These are phyloP conservation scores for Labeo catla DNA, from an alignment of 2,113 vertebrate species.

Conservation along the genomic window DNA sequence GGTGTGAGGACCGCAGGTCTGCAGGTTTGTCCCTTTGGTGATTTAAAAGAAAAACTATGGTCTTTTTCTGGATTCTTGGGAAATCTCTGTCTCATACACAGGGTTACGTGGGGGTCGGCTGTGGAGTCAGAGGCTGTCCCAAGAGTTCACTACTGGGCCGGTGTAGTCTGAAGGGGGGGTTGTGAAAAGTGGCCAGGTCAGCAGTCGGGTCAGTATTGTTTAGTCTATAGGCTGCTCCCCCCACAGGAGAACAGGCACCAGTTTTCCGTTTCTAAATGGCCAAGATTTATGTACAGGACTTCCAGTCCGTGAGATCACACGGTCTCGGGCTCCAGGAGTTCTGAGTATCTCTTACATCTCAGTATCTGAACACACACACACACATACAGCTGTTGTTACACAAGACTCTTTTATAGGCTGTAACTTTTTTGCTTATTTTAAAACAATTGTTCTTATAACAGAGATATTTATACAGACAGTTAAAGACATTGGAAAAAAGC, in stretches of 20 bases:
- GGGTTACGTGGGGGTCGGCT: constrained; percentile 72
- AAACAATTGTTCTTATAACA: background rate
- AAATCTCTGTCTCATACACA: constrained; percentile 87
- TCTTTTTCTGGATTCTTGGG: constrained; percentile 85
- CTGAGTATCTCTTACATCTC: constrained; percentile 15
- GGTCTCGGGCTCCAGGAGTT: constrained; percentile 17
- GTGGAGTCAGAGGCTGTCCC: constrained; percentile 77
- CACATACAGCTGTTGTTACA: background rate
- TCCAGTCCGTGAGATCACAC: constrained; percentile 48
- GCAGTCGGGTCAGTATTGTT: constrained; percentile 79
- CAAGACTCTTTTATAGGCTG: background rate
- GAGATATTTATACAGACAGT: background rate
- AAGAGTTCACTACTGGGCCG: constrained; percentile 79
- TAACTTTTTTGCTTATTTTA: background rate
- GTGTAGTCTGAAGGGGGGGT: constrained; percentile 64
- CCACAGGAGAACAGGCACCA: constrained; percentile 75
- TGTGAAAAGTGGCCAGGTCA: constrained; percentile 68
- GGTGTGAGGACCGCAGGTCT: background rate
- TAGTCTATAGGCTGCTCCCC: constrained; percentile 77
- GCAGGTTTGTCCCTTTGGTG: constrained; percentile 35
- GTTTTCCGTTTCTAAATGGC: constrained; percentile 74
- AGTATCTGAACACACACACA: background rate
- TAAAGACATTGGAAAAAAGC: background rate
- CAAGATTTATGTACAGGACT: constrained; percentile 75
- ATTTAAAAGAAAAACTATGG: constrained; percentile 83